Evolutionary conservation across 2,888 invertebrate species (phyloP).

Genomic region (Diplazon laetatorius): DNA sequence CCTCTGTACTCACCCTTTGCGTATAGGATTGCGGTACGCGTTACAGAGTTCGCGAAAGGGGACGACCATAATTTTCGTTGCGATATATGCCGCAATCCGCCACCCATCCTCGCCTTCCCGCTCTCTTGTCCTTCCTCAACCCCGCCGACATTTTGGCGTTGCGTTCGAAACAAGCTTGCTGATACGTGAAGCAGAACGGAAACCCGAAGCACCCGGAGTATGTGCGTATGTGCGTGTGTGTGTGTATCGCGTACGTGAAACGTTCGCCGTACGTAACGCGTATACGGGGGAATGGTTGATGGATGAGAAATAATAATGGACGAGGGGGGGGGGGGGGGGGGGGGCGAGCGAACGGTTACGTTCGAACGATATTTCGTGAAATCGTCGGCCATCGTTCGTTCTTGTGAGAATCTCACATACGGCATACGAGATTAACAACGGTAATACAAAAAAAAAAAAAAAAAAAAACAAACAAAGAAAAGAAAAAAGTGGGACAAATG

Average conservation of each 20-base stretch:
- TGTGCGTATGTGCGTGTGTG: neutral
- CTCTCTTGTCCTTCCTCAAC: neutral
- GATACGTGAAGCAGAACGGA: constrained; percentile 57
- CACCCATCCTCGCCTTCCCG: neutral
- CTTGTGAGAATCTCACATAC: constrained; percentile 4
- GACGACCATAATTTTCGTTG: constrained; percentile 73
- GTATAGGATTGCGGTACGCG: constrained; percentile 12
- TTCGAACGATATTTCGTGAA: neutral
- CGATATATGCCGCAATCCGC: constrained; percentile 66
- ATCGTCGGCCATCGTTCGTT: constrained; percentile 59
- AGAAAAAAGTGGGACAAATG: too few relatives aligned
- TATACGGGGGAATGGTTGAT: constrained; percentile 64
- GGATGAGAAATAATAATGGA: constrained; percentile 73
- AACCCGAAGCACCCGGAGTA: constrained; percentile 46
- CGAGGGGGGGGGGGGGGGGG: constrained; percentile 7
- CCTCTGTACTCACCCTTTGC: constrained; percentile 25
- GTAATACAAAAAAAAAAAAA: too few relatives aligned
- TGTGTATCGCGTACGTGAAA: constrained; percentile 24
- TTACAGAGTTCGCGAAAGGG: constrained; percentile 48
- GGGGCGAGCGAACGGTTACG: neutral
- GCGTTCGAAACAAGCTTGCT: constrained; percentile 52
- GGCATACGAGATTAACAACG: too few relatives aligned
- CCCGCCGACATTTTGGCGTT: constrained; percentile 52
- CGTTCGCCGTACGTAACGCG: constrained; percentile 26
- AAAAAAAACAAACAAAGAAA: too few relatives aligned